These are phyloP conservation scores for Ernsta delagoae DNA, from an alignment of 2,888 invertebrate species.

Conservation along the genomic window DNA sequence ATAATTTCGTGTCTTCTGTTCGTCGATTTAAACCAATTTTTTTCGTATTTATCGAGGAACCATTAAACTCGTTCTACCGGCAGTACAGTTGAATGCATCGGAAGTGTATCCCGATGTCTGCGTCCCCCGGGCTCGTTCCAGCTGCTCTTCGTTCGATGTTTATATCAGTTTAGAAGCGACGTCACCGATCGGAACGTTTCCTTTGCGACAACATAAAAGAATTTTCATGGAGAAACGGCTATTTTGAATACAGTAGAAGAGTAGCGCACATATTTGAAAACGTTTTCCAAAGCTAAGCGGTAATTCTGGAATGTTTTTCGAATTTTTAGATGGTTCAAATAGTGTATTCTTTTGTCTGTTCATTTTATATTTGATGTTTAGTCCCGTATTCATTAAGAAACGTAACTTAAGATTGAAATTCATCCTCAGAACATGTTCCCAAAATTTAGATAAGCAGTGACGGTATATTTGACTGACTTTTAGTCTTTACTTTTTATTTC, in stretches of 20 bases:
- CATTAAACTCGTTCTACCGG: conserved; percentile 38
- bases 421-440: too few relatives aligned
- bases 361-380: neutral
- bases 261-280: conserved; percentile 48
- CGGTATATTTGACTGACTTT: too few relatives aligned
- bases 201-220: conserved; percentile 63
- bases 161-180: conserved; percentile 74
- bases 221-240: conserved; percentile 62
- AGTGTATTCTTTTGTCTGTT: neutral
- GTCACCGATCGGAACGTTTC: conserved; percentile 68
- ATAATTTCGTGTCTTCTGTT: too few relatives aligned
- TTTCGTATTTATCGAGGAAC: neutral
- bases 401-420: too few relatives aligned
- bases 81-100: conserved; percentile 57
- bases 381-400: neutral
- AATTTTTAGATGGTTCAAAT: neutral
- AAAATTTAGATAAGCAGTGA: too few relatives aligned
- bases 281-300: conserved; percentile 41
- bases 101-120: conserved; percentile 64
- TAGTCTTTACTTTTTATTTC: too few relatives aligned
- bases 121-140: conserved; percentile 49
- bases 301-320: conserved; percentile 1
- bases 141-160: conserved; percentile 52
- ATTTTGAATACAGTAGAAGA: conserved; percentile 55
- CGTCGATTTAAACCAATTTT: neutral